A percentile compares a stretch with the other conserved stretches of the same genome.
Evolutionary conservation across 2,888 invertebrate species (phyloP).

Genomic region (Lasius fuliginosus): DNA sequence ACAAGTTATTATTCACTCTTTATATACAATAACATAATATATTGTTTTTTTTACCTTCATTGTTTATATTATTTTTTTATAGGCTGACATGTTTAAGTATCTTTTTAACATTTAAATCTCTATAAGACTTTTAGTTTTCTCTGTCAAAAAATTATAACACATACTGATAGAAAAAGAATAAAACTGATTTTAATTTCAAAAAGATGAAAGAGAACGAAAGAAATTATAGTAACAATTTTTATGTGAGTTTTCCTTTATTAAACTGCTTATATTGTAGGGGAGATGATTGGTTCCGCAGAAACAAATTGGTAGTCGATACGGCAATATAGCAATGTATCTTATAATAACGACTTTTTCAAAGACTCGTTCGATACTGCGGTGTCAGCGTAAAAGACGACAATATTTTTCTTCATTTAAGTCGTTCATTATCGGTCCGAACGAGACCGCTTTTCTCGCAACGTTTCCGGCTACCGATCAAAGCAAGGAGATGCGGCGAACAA

Average conservation of each 20-base stretch:
- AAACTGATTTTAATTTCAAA: neutral
- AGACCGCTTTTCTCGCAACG: conserved; percentile 44
- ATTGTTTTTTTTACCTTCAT: neutral
- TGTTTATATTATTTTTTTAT: neutral
- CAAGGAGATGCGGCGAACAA: conserved; percentile 56
- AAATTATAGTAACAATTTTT: conserved; percentile 9
- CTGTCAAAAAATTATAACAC: neutral
- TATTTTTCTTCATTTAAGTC: conserved; percentile 55
- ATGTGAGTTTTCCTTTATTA: neutral
- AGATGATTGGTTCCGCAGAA: neutral
- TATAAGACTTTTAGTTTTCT: neutral
- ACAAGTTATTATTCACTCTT: neutral
- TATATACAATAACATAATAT: neutral
- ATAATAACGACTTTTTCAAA: conserved; percentile 48
- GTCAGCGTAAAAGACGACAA: neutral
- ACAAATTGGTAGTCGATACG: conserved; percentile 36
- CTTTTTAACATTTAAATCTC: neutral
- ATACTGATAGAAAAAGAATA: neutral
- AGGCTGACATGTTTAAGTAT: neutral
- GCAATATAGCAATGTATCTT: conserved; percentile 19
- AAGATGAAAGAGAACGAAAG: neutral
- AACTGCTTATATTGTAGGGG: neutral
- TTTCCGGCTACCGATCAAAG: conserved; percentile 66
- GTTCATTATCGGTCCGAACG: conserved; percentile 41
- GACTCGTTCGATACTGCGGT: conserved; percentile 14